Conservation (phyloP, 2,888 invertebrate genomes). For the Megaustenia siamemsis region DNA sequence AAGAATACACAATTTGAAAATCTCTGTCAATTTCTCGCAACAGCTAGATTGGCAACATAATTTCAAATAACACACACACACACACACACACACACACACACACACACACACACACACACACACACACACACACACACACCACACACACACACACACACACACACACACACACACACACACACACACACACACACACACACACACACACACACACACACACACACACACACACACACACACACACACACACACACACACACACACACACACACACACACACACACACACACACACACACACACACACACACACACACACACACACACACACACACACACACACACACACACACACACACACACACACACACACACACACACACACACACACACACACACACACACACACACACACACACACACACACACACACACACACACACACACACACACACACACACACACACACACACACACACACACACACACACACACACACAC, state of each 20-base stretch:
- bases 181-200: neutral
- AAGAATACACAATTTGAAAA: too few species aligned
- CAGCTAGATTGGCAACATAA: too few species aligned
- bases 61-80: too few species aligned
- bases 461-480: neutral
- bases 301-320: neutral
- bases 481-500: neutral
- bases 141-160: too few species aligned
- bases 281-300: neutral
- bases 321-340: neutral
- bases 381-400: neutral
- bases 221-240: neutral
- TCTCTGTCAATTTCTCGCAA: too few species aligned
- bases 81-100: too few species aligned
- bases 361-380: neutral
- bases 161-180: neutral
- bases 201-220: neutral
- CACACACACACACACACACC: too few species aligned
- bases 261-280: neutral
- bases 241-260: neutral
- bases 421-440: neutral
- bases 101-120: too few species aligned
- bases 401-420: neutral
- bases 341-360: neutral
- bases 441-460: neutral